Conservation (phyloP, 1,140 invertebrate genomes). For the Drosophila kurseongensis region DNA sequence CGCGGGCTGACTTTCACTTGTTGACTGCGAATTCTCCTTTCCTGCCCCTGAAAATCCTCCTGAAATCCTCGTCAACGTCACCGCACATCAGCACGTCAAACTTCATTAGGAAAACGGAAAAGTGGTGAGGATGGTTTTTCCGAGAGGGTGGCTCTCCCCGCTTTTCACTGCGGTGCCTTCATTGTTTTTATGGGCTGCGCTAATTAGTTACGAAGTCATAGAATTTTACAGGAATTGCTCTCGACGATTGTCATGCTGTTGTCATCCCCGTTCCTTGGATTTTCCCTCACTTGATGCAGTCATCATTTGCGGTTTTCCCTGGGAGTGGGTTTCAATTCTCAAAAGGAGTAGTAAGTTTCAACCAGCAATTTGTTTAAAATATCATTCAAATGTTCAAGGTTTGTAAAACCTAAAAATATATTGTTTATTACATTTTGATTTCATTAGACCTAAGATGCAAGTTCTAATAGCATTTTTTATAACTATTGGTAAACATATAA, state of each 20-base stretch:
- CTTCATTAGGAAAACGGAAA: conserved; percentile 65
- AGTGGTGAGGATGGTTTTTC: conserved; percentile 36
- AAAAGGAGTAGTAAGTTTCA: not conserved
- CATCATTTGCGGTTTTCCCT: conserved; percentile 48
- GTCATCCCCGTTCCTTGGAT: conserved; percentile 26
- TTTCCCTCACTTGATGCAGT: conserved; percentile 42
- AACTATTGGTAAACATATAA: too few species aligned
- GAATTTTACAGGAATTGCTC: conserved; percentile 81
- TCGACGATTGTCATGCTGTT: conserved; percentile 60
- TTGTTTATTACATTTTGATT: too few species aligned
- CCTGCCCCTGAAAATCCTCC: conserved; percentile 4
- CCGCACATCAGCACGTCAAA: conserved; percentile 71
- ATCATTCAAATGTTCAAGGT: too few species aligned
- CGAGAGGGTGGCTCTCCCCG: conserved; percentile 36
- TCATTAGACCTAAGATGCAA: too few species aligned
- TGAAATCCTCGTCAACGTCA: conserved; percentile 53
- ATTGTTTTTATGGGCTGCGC: conserved; percentile 83
- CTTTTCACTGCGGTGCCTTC: conserved; percentile 51
- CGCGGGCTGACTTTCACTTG: conserved; percentile 71
- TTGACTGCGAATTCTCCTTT: conserved; percentile 54
- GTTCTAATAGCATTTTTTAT: too few species aligned
- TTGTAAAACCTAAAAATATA: too few species aligned
- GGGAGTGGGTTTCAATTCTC: conserved; percentile 3
- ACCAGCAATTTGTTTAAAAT: conserved; percentile 1
- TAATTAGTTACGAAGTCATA: conserved; percentile 84